Conservation (phyloP, 2,113 vertebrate genomes). For the Passer montanus region DNA sequence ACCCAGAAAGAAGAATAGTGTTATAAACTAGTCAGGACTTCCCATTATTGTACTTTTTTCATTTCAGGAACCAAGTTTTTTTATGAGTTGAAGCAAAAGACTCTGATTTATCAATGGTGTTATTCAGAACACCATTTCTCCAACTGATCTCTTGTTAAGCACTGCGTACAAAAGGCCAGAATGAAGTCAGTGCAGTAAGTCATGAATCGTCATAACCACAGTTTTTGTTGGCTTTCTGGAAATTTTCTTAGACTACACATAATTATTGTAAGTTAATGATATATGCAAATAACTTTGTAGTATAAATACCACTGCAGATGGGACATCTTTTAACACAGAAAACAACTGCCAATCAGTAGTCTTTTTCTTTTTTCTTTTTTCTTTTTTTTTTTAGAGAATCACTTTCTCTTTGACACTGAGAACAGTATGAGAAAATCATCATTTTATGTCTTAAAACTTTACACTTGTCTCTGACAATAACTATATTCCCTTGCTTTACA, state of each 20-base stretch:
- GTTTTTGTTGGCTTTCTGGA: neutral
- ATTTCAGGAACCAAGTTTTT: neutral
- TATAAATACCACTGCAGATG: neutral
- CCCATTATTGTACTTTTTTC: neutral
- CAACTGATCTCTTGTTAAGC: neutral
- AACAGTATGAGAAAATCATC: neutral
- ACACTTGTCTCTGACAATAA: neutral
- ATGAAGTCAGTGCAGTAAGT: neutral
- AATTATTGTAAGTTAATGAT: neutral
- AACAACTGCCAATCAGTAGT: neutral
- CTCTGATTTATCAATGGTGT: neutral
- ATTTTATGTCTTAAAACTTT: neutral
- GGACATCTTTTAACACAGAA: neutral
- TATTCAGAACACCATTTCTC: neutral
- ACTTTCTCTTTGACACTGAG: neutral
- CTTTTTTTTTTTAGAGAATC: neutral
- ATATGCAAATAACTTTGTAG: neutral
- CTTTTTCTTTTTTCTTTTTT: neutral
- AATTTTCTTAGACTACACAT: neutral
- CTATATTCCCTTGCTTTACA: neutral
- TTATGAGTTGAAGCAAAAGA: neutral
- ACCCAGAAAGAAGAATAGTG: neutral
- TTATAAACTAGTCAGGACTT: neutral
- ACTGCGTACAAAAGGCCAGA: neutral
- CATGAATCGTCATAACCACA: neutral